Evolutionary conservation across 2,797 vertebrate genomes (phyloP).

Genomic region (Betta splendens): DNA sequence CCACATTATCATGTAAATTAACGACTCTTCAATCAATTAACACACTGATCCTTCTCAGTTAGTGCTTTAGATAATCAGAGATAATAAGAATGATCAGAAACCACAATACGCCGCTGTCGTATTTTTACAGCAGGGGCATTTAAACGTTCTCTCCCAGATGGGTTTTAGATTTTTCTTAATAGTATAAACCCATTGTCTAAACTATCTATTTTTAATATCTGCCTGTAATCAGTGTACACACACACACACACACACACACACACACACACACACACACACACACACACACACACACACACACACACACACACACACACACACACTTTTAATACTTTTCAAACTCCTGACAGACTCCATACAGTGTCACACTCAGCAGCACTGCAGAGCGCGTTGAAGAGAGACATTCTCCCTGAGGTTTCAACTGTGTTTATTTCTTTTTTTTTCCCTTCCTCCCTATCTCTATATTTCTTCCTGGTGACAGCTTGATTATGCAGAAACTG

Average conservation of each 20-base stretch:
- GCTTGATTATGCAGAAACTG: conserved; percentile 79
- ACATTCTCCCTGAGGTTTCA: conserved; percentile 61
- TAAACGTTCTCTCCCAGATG: conserved; percentile 14
- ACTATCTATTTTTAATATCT: conserved; percentile 7
- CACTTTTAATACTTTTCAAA: conserved; percentile 34
- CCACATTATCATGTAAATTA: conserved; percentile 76
- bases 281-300: conserved; percentile 19
- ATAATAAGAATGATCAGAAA: conserved; percentile 60
- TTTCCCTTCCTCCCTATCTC: conserved; percentile 38
- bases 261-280: too few relatives aligned
- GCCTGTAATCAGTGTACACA: conserved; percentile 10
- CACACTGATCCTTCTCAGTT: conserved; percentile 72
- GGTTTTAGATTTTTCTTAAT: conserved; percentile 23
- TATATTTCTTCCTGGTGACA: conserved; percentile 72
- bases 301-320: conserved; percentile 28
- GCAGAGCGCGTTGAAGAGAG: conserved; percentile 58
- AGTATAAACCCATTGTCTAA: conserved; percentile 18
- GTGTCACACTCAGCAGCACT: conserved; percentile 49
- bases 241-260: conserved; percentile 19
- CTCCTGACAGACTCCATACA: conserved; percentile 49
- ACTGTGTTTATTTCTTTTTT: conserved; percentile 44
- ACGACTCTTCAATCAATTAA: conserved; percentile 76
- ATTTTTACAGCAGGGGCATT: conserved; percentile 33
- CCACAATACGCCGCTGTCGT: conserved; percentile 38
- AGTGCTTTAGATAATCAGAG: conserved; percentile 70